Percentiles rank a stretch among this genome's conserved stretches.
phyloP scores from a whole-genome alignment of 2,113 vertebrate species.

The Ctenomys sociabilis region DNA sequence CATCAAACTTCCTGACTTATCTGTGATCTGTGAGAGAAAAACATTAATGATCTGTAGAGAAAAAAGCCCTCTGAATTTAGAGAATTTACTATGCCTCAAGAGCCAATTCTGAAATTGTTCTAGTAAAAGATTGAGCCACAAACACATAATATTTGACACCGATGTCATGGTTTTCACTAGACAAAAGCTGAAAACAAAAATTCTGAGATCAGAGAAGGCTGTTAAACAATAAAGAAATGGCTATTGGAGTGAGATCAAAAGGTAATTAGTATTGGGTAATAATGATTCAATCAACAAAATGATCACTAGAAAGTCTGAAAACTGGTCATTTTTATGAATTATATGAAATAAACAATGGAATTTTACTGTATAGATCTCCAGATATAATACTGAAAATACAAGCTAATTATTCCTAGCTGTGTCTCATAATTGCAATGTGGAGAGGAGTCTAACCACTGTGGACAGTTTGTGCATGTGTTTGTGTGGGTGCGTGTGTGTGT shows the following conservation, averaged over 20 bases:
- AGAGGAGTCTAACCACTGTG: accelerated
- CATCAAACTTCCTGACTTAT: not conserved
- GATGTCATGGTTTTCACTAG: not conserved
- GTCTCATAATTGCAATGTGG: not conserved
- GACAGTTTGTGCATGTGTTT: not conserved
- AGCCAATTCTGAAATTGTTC: not conserved
- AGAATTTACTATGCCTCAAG: not conserved
- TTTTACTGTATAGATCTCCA: not conserved
- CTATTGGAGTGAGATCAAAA: not conserved
- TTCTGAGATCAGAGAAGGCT: not conserved
- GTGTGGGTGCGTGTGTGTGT: not conserved
- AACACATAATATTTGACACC: not conserved
- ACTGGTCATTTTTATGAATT: not conserved
- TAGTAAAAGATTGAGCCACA: no score
- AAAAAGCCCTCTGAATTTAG: not conserved
- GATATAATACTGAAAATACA: not conserved
- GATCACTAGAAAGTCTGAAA: not conserved
- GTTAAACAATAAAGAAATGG: not conserved
- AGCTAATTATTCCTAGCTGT: not conserved
- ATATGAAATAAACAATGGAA: not conserved
- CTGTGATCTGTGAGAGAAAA: not conserved
- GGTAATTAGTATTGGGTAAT: not conserved
- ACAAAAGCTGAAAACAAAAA: not conserved
- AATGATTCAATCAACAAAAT: not conserved
- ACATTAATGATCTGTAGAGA: not conserved